phyloP scores from a whole-genome alignment of 2,888 invertebrate genomes.

The Junonia oenone region DNA sequence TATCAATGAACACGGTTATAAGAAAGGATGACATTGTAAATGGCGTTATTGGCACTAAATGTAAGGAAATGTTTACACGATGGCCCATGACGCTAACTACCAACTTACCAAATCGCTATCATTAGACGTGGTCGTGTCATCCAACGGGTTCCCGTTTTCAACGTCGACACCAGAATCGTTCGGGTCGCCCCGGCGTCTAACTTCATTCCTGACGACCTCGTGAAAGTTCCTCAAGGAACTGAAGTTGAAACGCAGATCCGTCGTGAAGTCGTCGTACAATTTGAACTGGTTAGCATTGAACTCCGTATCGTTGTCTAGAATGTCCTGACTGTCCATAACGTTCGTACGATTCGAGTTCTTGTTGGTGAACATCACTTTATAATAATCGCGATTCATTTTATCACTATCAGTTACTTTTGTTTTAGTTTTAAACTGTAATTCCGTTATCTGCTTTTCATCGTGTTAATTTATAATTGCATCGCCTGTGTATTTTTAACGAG shows the following conservation, averaged over 20 bases:
- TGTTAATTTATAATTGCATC: conserved; percentile 18
- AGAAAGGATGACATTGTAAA: not conserved
- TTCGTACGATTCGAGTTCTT: conserved; percentile 44
- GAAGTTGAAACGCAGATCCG: conserved; percentile 63
- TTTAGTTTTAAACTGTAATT: conserved; percentile 27
- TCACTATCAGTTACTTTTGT: conserved; percentile 22
- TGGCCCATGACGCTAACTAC: conserved; percentile 3
- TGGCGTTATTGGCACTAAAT: not conserved
- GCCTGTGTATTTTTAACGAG: conserved; percentile 2
- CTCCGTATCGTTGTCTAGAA: conserved; percentile 69
- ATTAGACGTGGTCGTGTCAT: conserved; percentile 53
- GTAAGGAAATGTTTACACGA: not conserved
- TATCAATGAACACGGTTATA: too few species aligned
- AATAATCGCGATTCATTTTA: conserved; percentile 67
- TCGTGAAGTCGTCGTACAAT: conserved; percentile 70
- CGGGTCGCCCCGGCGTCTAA: conserved; percentile 52
- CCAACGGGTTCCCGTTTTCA: conserved; percentile 67
- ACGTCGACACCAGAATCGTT: conserved; percentile 72
- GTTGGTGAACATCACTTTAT: conserved; percentile 60
- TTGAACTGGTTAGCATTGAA: conserved; percentile 75
- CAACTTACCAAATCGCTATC: conserved; percentile 71
- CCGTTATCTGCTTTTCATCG: conserved; percentile 31
- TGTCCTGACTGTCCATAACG: conserved; percentile 46
- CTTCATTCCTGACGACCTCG: conserved; percentile 38
- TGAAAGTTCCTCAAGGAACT: conserved; percentile 57